Evolutionary conservation across 2,888 invertebrate species (phyloP), one percentile per base, ranked within the genome.

Genomic region (Syritta pipiens): DNA sequence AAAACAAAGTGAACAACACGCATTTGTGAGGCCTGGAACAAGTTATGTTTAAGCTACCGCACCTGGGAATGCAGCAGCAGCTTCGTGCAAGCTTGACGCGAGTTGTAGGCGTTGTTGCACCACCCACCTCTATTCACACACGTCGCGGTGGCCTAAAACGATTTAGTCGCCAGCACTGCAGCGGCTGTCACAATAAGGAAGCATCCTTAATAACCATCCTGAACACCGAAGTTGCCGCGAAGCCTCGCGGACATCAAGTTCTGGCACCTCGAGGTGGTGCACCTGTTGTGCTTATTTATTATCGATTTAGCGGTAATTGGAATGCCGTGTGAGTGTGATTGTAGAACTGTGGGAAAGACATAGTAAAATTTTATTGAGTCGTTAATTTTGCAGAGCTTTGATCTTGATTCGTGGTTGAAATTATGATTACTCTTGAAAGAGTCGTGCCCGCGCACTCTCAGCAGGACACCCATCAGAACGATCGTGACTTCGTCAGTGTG

Each of bases 401-500:
- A 79, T 79, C 74, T 79, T 79, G 79, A 79, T 79, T 79, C 7
- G 10, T 12, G 17, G 3, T 12, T 10, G 5, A 22, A 12, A 10
- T 22, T 22, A 17, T 14, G 37, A 37, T 17, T 17, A 2, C 19
- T 2, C 20, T n/a, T n/a, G 49, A 9, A 37, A 35, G 46, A 74
- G 48, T 67, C 53, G 67, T 67, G 79, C 48, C 24, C 44, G 10
- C 17, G 5, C 28, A 19, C 65, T 37, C 67, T 14, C 37, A 68
- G 62, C 74, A 62, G 74, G 74, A 68, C 40, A 60, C 53, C 71
- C 42, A 63, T 72, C 53, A 59, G 37, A 28, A 19, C 26, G 22
- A 22, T 79, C 79, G 79, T 79, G 79, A 79, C 79, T 67, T 28
- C 49, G 67, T 72, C 60, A 67, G n/a, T n/a, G n/a, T n/a, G n/a